Evolutionary conservation across 2,113 vertebrate genomes (phyloP), one percentile per base, ranked within the genome.

Genomic region (Prunella fulvescens): DNA sequence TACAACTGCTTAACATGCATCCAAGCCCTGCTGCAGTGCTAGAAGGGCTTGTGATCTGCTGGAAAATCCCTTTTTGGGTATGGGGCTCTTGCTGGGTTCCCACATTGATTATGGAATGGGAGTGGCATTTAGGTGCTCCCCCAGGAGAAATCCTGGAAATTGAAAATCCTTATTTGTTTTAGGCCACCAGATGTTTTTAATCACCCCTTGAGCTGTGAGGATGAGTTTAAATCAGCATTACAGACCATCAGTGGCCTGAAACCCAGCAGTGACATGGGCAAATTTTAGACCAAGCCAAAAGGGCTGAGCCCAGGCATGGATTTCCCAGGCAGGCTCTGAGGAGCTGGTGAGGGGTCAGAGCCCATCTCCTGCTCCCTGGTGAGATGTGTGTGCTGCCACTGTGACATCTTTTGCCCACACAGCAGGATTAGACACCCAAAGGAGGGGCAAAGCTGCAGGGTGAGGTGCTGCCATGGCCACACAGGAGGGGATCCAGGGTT

Each of bases 301-400:
- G 42, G 20, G 29, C 8, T 83, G 20, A 51, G 28, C 11, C 29
- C 26, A 35, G 44, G 40, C 4, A 4, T 1, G 3, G 29, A 10
- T 71, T 44, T 47, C 10, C 58, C n/a, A 42, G 33, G 9, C 37
- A 62, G 60, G 26, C 9, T 79, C 26, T 2, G 10, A 58, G 62
- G 22, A 74, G 44, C 15, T 65, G 31, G 10, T 10, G 50, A 57
- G n/a, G 64, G 18, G 5, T 62, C 69, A 42, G 26, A 78, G 64
- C 26, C 42, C 50, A 16, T 35, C 31, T 53, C 51, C 35, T 11
- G 1, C 35, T 48, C 31, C 29, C 26, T 81, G 37, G 6, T 66
- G 73, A 44, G 47, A 50, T 0, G 0, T 5, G 3, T 6, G 1
- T n/a, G 10, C 5, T 62, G 50, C 42, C 19, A 4, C 8, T 24